Percentiles rank a stretch among this genome's conserved stretches.
Evolutionary conservation across 2,888 invertebrate species (phyloP).

Genomic region (Trypoxylon attenuatum): DNA sequence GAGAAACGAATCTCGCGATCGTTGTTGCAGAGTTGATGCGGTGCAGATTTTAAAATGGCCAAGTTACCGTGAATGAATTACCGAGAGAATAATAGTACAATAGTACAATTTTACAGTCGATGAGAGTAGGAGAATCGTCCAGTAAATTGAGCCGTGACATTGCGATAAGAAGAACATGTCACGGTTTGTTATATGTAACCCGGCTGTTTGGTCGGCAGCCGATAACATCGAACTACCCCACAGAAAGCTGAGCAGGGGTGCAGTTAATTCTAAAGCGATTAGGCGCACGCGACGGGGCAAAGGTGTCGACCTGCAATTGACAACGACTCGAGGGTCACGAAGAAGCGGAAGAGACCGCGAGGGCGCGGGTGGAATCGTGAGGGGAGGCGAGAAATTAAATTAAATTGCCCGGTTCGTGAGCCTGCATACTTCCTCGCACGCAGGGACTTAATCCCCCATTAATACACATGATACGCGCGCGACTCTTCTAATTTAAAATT

Average conservation of each 20-base stretch:
- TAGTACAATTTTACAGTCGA: no score
- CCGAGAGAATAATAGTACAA: no score
- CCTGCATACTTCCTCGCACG: conserved; percentile 27
- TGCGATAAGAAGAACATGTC: background rate
- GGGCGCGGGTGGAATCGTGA: conserved; percentile 25
- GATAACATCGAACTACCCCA: conserved; percentile 37
- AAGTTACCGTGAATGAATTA: no score
- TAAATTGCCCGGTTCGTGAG: conserved; percentile 28
- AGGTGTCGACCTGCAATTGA: conserved; percentile 73
- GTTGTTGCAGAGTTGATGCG: no score
- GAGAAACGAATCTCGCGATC: no score
- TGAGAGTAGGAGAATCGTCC: no score
- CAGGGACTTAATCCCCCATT: conserved; percentile 40
- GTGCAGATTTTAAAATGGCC: no score
- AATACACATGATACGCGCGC: conserved; percentile 21
- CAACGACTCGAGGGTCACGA: conserved; percentile 57
- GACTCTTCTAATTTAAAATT: background rate
- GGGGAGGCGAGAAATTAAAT: conserved; percentile 62
- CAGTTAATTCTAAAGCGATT: conserved; percentile 72
- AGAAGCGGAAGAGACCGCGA: conserved; percentile 30
- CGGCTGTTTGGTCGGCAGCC: conserved; percentile 1
- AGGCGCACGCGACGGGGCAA: conserved; percentile 71
- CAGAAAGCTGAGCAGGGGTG: conserved; percentile 45
- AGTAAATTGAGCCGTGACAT: no score
- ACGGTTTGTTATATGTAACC: background rate